Conservation (phyloP, 1,140 invertebrate species). For the Caenorhabditis briggsae region DNA sequence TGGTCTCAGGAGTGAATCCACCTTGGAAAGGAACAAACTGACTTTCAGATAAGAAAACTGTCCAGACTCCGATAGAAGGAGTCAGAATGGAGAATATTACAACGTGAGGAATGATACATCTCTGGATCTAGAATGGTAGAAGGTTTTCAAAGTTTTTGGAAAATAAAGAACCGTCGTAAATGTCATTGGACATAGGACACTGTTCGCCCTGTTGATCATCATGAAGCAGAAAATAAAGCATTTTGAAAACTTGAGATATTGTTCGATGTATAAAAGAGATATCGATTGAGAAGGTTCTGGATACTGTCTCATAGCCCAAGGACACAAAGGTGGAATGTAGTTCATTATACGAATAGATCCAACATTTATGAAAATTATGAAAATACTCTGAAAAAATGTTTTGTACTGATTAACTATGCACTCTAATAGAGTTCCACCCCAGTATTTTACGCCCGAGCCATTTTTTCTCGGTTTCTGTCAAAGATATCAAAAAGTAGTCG, state of each 20-base stretch:
- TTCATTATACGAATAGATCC: neutral
- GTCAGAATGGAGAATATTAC: neutral
- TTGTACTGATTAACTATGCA: too few species aligned
- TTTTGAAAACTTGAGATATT: conserved; percentile 9
- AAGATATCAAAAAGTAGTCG: too few species aligned
- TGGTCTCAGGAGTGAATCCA: conserved; percentile 19
- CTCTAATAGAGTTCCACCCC: too few species aligned
- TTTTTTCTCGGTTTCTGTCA: too few species aligned
- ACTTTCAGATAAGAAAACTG: conserved; percentile 4
- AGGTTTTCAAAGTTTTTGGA: neutral
- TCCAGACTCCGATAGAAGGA: conserved; percentile 12
- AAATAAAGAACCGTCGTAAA: neutral
- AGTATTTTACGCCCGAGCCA: too few species aligned
- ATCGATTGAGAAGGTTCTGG: neutral
- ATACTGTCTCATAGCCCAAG: neutral
- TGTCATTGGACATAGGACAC: neutral
- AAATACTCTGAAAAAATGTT: neutral
- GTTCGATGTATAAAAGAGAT: conserved; percentile 6
- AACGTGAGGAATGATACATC: conserved; percentile 2
- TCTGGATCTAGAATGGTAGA: neutral
- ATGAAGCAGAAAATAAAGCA: conserved; percentile 10
- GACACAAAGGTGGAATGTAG: conserved; percentile 9
- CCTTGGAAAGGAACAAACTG: conserved; percentile 25
- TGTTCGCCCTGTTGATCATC: conserved; percentile 12
- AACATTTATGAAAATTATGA: neutral